Conservation (phyloP, 2,113 vertebrate genomes). For the Centropristis striata region DNA sequence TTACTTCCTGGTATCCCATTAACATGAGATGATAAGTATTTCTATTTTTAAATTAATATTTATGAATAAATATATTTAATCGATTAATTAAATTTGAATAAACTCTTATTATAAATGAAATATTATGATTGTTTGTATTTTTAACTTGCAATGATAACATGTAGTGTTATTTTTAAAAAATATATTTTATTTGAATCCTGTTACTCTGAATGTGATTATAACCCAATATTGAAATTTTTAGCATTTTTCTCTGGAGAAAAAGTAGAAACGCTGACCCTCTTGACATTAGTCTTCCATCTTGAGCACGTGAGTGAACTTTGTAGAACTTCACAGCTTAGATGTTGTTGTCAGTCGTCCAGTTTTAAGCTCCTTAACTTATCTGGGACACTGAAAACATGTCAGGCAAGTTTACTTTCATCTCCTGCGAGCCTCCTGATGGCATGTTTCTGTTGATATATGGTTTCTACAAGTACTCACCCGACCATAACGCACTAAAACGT, state of each 20-base stretch:
- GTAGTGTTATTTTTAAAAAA: too few relatives aligned
- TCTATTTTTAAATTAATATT: too few relatives aligned
- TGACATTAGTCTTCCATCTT: neutral
- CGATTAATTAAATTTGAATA: too few relatives aligned
- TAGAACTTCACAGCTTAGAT: neutral
- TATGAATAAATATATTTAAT: too few relatives aligned
- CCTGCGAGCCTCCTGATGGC: neutral
- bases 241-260: neutral
- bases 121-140: too few relatives aligned
- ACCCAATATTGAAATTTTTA: neutral
- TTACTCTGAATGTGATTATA: neutral
- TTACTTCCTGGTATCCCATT: too few relatives aligned
- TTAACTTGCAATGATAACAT: too few relatives aligned
- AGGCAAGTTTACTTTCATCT: slow-evolving; percentile 38
- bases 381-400: slow-evolving; percentile 48
- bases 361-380: slow-evolving; percentile 39
- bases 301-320: slow-evolving; percentile 1
- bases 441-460: slow-evolving; percentile 6
- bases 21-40: too few relatives aligned
- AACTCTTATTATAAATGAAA: too few relatives aligned
- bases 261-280: neutral
- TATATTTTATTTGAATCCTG: too few relatives aligned
- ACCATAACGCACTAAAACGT: slow-evolving; percentile 1
- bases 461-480: slow-evolving; percentile 28
- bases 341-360: slow-evolving; percentile 12